Evolutionary conservation across 2,888 invertebrate species (phyloP).

Genomic region (Trachelus troglodyta): DNA sequence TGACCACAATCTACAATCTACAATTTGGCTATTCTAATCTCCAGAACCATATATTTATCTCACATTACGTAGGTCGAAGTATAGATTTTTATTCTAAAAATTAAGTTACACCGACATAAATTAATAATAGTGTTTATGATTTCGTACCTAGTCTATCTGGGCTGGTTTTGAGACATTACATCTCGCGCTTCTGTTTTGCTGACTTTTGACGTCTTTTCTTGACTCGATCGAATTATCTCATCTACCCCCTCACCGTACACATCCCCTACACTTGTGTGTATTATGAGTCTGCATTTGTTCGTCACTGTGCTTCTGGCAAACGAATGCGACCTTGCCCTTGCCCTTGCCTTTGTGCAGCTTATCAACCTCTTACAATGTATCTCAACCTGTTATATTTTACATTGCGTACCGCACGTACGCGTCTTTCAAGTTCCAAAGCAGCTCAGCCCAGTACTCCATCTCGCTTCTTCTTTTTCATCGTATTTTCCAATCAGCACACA

Average conservation of each 20-base stretch:
- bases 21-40: slow-evolving; percentile 63
- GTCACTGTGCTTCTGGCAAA: slow-evolving; percentile 5
- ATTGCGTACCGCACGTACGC: no score
- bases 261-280: no score
- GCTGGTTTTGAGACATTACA: slow-evolving; percentile 59
- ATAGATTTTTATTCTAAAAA: slow-evolving; percentile 64
- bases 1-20: slow-evolving; percentile 65
- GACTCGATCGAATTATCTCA: neutral
- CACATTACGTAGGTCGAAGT: slow-evolving; percentile 61
- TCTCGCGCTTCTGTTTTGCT: slow-evolving; percentile 37
- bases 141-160: slow-evolving; percentile 65
- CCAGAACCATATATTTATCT: slow-evolving; percentile 60
- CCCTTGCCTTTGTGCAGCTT: no score
- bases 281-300: slow-evolving; percentile 7
- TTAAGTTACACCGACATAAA: slow-evolving; percentile 63
- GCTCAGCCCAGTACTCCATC: no score
- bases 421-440: no score
- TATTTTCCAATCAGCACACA: no score
- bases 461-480: no score
- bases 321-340: no score
- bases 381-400: no score
- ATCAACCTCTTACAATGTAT: no score
- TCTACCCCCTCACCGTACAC: neutral
- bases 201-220: neutral
- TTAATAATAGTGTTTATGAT: slow-evolving; percentile 61